A percentile compares a stretch with the other conserved stretches of the same genome.
These are phyloP conservation scores for Artemisiospiza belli DNA, from an alignment of 2,113 vertebrate genomes.

Conservation along the genomic window DNA sequence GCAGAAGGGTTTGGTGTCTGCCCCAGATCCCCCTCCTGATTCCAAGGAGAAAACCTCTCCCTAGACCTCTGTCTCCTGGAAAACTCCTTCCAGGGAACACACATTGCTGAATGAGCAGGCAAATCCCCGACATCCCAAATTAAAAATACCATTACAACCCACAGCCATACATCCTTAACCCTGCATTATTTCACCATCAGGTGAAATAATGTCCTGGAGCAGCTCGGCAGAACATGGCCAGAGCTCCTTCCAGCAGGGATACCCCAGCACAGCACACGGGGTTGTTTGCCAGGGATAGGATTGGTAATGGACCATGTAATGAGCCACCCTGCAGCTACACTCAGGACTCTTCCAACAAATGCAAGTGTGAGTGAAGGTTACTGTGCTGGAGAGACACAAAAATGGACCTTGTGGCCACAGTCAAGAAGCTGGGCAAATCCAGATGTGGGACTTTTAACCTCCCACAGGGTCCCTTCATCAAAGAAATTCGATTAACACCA, in stretches of 20 bases:
- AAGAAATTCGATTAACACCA: not conserved
- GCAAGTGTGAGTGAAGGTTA: constrained; percentile 35
- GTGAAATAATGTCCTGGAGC: not conserved
- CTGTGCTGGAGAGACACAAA: not conserved
- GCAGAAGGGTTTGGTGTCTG: not conserved
- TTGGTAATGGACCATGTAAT: constrained; percentile 45
- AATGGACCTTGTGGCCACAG: not conserved
- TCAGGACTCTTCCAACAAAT: constrained; percentile 15
- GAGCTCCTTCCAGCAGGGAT: not conserved
- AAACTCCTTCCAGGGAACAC: not conserved
- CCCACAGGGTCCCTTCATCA: not conserved
- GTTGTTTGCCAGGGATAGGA: constrained; percentile 43
- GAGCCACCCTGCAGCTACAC: constrained; percentile 44
- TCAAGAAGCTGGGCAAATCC: not conserved
- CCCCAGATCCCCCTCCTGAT: accelerated
- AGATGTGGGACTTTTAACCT: not conserved
- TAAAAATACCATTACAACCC: not conserved
- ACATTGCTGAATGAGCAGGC: not conserved
- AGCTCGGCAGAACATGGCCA: not conserved
- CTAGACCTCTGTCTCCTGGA: not conserved
- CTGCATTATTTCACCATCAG: not conserved
- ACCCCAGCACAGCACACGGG: not conserved
- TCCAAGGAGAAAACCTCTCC: not conserved
- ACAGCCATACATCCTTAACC: not conserved
- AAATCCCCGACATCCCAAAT: not conserved